phyloP scores from a whole-genome alignment of 2,797 vertebrate genomes.

The Pipistrellus nathusii region DNA sequence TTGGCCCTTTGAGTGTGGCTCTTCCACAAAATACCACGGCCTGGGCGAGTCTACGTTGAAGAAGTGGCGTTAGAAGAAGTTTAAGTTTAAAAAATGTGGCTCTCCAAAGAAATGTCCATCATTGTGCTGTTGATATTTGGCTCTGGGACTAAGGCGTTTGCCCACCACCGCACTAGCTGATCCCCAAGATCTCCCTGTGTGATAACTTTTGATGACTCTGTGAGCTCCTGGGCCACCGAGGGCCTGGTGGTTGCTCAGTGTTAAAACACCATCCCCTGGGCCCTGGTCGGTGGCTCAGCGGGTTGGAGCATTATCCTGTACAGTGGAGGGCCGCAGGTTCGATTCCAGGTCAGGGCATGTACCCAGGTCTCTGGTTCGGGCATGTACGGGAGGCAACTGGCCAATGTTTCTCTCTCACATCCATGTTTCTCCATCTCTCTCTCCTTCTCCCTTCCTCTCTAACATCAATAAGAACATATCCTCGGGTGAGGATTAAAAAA shows the following conservation, averaged over 20 bases:
- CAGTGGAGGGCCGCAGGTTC: not conserved
- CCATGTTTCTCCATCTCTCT: not conserved
- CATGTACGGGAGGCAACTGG: not conserved
- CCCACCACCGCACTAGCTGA: too few relatives aligned
- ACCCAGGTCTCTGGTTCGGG: too few relatives aligned
- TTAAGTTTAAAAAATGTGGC: too few relatives aligned
- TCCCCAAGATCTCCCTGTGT: not conserved
- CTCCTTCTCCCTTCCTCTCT: not conserved
- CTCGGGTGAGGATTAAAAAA: not conserved
- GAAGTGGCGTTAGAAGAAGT: too few relatives aligned
- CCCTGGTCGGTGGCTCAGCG: not conserved
- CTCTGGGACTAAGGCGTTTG: too few relatives aligned
- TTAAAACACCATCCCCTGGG: not conserved
- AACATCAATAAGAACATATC: not conserved
- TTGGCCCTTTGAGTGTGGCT: too few relatives aligned
- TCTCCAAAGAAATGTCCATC: too few relatives aligned
- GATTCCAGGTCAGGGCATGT: not conserved
- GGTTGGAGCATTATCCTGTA: not conserved
- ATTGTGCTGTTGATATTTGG: too few relatives aligned
- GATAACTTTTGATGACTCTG: not conserved
- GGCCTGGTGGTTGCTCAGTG: not conserved
- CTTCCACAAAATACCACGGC: too few relatives aligned
- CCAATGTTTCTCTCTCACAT: not conserved
- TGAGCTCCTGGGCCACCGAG: not conserved
- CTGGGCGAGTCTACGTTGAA: too few relatives aligned